Base-by-base conservation (phyloP, 2,888 invertebrate species). In the Vesta saturnalis region DNA sequence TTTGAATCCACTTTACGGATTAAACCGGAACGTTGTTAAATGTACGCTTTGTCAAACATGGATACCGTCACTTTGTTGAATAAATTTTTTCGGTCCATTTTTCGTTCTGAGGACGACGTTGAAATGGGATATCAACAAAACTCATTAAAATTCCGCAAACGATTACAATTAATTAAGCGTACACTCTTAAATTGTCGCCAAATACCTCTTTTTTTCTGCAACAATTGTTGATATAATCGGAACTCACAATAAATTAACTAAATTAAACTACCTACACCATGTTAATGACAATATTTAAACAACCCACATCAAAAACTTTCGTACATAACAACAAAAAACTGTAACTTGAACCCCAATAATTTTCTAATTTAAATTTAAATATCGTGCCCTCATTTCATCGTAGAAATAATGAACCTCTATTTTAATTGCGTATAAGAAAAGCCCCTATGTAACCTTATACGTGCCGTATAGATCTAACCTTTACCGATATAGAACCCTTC, bases 1-100 rank as follows among this genome's bases (percentile, higher is more conserved):
- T 82, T 82, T 81, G 79, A 81, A 82, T 82, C 81, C 82, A 82
- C 82, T 82, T 82, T 81, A 82, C 76, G 80, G 82, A 82, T 82
- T 82, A 82, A 78, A 77, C 75, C 71, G 74, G 76, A 74, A 76
- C 74, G 72, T 73, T 75, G 39, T 72, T 70, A 74, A 75, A 16
- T 64, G 30, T 49, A 47, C 58, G 60, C 56, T 46, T 66, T 66
- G 60, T 60, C 66, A 66, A 66, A 66, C 66, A 66, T 60, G 66
- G 56, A 66, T 57, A 46, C 19, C 21, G 14, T 21, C 18, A 39
- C 39, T 39, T 4, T n/a, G n/a, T 16, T 22, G 59, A 59, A 59
- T 43, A 46, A n/a, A 19, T 59, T 46, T 54, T 49, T 49, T 49
- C 49, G 3, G 14, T 49, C 49, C 49, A 49, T 15, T 18, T 49